Evolutionary conservation across 2,797 vertebrate species (phyloP), one percentile per base, ranked within the genome.

Genomic region (Helostoma temminkii): DNA sequence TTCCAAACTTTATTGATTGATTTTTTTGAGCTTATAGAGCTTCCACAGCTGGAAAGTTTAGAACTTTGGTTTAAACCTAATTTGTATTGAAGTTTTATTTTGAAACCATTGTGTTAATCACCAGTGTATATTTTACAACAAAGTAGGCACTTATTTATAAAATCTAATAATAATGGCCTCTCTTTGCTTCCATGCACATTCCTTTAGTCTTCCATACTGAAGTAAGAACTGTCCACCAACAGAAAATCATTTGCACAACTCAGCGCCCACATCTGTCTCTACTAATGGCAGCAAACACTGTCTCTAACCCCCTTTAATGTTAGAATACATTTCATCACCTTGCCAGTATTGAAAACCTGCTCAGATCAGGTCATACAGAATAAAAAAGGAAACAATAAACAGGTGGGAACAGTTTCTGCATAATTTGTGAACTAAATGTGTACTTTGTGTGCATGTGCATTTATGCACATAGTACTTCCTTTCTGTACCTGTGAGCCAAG

Each of bases 271-370:
- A 25, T 70, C 56, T 53, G 24, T 61, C 21, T 62, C 9, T 8
- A 18, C 37, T 42, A 58, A 58, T 36, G 45, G 28, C 62, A 64
- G 26, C 41, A 57, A 37, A 50, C 41, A 52, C 24, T 21, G 21
- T 45, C 42, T 36, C 21, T 21, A 18, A 41, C 49, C 14, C 32
- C 5, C 15, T 41, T 18, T 67, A 12, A 58, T 24, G 49, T 34
- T n/a, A n/a, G n/a, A 55, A 62, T 63, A 32, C 50, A 45, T 43
- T 0, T 1, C 5, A 47, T 11, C 48, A 15, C 28, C 12, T 22
- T 16, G 8, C 9, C 26, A 42, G 52, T 43, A 57, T 36, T 43
- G 15, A 47, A 58, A 61, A 30, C 15, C 18, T 46, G 7, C 55
- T n/a, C 41, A 55, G 54, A 25, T 45, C 16, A 39, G 37, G 37